A percentile compares a stretch with the other conserved stretches of the same genome.
Conservation (phyloP, 2,797 vertebrate genomes). For the Melanotaenia trifasciata region DNA sequence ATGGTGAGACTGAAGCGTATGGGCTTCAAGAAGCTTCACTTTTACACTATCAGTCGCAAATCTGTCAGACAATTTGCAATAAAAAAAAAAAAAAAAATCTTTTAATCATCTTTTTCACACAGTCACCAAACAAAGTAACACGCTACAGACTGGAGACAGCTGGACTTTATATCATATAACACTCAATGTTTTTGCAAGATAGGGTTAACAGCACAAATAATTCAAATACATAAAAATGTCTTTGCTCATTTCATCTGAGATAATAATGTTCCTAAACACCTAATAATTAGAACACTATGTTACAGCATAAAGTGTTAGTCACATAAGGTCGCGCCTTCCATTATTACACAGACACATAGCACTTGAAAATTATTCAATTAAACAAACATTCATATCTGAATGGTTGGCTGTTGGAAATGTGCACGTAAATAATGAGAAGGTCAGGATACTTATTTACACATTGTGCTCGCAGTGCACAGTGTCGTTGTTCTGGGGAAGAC, state of each 20-base stretch:
- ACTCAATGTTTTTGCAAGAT: neutral
- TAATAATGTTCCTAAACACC: neutral
- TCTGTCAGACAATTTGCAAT: neutral
- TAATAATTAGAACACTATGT: neutral
- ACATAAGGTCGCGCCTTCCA: neutral
- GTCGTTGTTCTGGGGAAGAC: fast-evolving
- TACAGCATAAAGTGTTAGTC: neutral
- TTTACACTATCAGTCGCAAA: neutral
- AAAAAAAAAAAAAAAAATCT: too few species aligned
- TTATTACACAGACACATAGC: neutral
- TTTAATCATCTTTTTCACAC: neutral
- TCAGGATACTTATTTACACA: neutral
- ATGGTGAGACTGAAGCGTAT: neutral
- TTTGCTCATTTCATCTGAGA: neutral
- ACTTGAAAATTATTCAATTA: neutral
- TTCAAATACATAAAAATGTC: neutral
- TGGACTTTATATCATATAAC: too few species aligned
- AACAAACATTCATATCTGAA: neutral
- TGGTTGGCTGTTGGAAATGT: neutral
- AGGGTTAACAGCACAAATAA: neutral
- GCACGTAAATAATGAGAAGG: neutral
- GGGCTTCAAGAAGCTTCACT: neutral
- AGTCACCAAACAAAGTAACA: neutral
- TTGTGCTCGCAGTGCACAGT: neutral
- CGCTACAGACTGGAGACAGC: neutral